Evolutionary conservation across 2,113 vertebrate genomes (phyloP).

Genomic region (Catharus bicknelli): DNA sequence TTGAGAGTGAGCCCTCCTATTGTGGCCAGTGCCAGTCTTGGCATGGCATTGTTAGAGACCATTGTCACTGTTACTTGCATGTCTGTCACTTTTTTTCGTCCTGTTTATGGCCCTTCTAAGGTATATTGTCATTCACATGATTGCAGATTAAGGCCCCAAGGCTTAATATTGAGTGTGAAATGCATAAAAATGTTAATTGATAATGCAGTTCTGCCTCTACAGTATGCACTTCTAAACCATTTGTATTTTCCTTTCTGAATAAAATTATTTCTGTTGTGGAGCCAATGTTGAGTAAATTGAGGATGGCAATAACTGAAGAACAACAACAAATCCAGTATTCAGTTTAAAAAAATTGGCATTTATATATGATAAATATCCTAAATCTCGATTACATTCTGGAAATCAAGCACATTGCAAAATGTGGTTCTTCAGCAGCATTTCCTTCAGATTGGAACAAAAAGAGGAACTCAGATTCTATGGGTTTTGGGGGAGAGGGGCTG

Average conservation of each 20-base stretch:
- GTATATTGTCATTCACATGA: background rate
- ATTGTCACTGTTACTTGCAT: background rate
- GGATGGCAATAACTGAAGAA: background rate
- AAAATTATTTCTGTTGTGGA: background rate
- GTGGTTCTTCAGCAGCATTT: background rate
- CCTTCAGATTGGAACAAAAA: background rate
- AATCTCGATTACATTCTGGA: background rate
- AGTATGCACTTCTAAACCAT: background rate
- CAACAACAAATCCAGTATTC: background rate
- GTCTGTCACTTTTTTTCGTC: background rate
- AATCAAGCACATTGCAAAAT: background rate
- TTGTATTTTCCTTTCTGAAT: background rate
- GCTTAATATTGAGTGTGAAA: background rate
- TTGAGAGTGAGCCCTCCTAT: background rate
- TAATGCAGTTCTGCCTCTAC: background rate
- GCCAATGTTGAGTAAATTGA: background rate
- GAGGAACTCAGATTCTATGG: fast-evolving
- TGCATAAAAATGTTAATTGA: background rate
- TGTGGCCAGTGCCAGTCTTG: background rate
- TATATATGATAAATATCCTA: background rate
- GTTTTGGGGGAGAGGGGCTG: fast-evolving
- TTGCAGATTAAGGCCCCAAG: background rate
- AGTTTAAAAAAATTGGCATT: background rate
- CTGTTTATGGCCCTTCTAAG: background rate
- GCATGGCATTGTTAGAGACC: background rate